Conservation (phyloP, 2,888 invertebrate species). For the Eristalis arbustorum region DNA sequence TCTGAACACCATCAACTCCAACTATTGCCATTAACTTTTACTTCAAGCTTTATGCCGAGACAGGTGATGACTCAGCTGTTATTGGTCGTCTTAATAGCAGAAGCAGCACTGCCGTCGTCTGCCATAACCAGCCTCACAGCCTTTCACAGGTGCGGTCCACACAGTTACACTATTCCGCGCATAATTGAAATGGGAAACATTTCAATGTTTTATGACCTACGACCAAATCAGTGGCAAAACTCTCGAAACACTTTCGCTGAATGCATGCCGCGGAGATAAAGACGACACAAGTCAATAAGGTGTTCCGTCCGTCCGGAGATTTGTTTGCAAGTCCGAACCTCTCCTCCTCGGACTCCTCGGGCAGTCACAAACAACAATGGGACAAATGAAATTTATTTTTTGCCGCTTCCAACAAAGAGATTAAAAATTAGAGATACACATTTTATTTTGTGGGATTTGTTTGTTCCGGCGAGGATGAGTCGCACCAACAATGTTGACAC, state of each 20-base stretch:
- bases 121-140: slow-evolving; percentile 4
- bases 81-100: slow-evolving; percentile 16
- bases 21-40: slow-evolving; percentile 37
- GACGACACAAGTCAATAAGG: slow-evolving; percentile 50
- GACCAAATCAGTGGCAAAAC: slow-evolving; percentile 52
- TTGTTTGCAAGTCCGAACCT: slow-evolving; percentile 34
- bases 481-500: slow-evolving; percentile 17
- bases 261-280: slow-evolving; percentile 10
- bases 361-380: slow-evolving; percentile 22
- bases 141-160: slow-evolving; percentile 10
- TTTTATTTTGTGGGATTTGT: slow-evolving; percentile 23
- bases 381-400: slow-evolving; percentile 20
- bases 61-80: slow-evolving; percentile 38
- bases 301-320: slow-evolving; percentile 3
- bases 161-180: background rate
- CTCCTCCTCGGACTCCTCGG: background rate
- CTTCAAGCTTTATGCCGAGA: slow-evolving; percentile 29
- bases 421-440: slow-evolving; percentile 46
- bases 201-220: slow-evolving; percentile 44
- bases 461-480: background rate
- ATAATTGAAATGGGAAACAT: slow-evolving; percentile 44
- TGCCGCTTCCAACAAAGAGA: slow-evolving; percentile 49
- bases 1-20: slow-evolving; percentile 40
- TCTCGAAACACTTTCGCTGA: slow-evolving; percentile 51
- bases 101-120: background rate